Conservation (phyloP, 2,113 vertebrate genomes). For the Paramormyrops kingsleyae region DNA sequence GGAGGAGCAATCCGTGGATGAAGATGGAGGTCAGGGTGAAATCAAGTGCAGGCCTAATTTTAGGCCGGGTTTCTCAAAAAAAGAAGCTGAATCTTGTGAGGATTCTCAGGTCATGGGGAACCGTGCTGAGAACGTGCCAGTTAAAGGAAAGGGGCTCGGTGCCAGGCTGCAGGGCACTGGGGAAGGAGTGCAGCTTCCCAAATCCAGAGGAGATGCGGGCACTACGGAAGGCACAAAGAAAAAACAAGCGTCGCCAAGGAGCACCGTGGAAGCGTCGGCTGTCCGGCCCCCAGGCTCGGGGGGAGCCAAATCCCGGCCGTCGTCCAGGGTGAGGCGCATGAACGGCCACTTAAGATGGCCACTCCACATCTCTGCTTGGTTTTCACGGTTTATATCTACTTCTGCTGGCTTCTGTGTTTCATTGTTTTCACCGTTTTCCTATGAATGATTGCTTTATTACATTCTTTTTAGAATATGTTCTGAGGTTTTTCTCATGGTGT, state of each 20-base stretch:
- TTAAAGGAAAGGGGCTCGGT: neutral
- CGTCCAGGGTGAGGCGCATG: neutral
- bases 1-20: slow-evolving; percentile 26
- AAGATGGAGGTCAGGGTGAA: slow-evolving; percentile 33
- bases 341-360: neutral
- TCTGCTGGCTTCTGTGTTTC: neutral
- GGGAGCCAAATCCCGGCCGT: neutral
- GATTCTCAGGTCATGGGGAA: neutral
- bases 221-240: neutral
- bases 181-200: neutral
- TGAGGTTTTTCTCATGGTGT: neutral
- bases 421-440: neutral
- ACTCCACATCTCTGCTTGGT: neutral
- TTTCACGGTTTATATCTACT: neutral
- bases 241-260: neutral
- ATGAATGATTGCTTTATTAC: neutral
- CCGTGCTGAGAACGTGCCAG: neutral
- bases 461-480: neutral
- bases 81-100: neutral
- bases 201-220: neutral
- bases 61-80: neutral
- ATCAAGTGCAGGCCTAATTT: neutral
- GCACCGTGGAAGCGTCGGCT: neutral
- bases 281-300: neutral
- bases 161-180: neutral